Conservation (phyloP, 2,113 vertebrate genomes). For the Cranoglanis bouderius region DNA sequence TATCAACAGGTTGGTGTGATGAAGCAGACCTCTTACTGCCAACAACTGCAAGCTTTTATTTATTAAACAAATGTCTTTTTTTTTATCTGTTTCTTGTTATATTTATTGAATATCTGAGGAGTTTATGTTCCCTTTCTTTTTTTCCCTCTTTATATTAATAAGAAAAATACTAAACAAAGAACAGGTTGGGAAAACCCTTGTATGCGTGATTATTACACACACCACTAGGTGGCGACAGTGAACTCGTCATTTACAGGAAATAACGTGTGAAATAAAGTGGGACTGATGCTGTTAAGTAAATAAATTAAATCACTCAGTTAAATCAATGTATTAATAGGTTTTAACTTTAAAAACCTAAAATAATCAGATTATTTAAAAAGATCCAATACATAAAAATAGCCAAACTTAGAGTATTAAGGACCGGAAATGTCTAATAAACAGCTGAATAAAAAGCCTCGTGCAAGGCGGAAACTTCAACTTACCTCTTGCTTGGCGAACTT, state of each 20-base stretch:
- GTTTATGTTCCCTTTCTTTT: background rate
- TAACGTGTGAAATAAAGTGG: background rate
- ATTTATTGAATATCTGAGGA: background rate
- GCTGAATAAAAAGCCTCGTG: too few species aligned
- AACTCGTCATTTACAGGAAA: background rate
- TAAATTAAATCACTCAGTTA: too few species aligned
- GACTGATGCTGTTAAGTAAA: too few species aligned
- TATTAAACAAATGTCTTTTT: background rate
- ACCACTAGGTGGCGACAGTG: conserved; percentile 2
- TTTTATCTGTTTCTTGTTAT: background rate
- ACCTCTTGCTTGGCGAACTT: too few species aligned
- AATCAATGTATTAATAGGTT: too few species aligned
- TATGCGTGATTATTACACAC: background rate
- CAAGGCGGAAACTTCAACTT: too few species aligned
- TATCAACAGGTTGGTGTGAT: background rate
- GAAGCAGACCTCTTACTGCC: background rate
- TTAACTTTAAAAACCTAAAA: too few species aligned
- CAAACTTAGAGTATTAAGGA: too few species aligned
- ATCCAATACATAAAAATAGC: too few species aligned
- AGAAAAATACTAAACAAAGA: background rate
- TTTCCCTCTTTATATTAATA: too few species aligned
- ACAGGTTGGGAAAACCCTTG: background rate
- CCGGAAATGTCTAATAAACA: too few species aligned
- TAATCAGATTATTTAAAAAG: too few species aligned
- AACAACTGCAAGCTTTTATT: background rate